Evolutionary conservation across 2,113 vertebrate species (phyloP).

Genomic region (Trinectes maculatus): DNA sequence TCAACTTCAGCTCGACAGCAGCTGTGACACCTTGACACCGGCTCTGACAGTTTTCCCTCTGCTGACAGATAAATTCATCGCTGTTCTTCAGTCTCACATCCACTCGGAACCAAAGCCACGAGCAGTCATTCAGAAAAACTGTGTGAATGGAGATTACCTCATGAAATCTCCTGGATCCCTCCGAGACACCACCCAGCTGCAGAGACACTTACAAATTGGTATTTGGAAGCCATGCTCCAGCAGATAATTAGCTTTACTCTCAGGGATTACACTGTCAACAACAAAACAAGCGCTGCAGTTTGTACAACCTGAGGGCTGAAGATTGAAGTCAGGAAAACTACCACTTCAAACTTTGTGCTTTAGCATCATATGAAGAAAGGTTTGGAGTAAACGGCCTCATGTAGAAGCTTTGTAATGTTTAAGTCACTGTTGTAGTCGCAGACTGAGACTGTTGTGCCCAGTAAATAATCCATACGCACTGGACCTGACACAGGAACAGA

Average conservation of each 20-base stretch:
- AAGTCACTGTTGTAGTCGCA: background rate
- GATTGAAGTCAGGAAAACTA: constrained; percentile 37
- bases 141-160: constrained; percentile 61
- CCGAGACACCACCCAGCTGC: constrained; percentile 63
- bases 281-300: constrained; percentile 60
- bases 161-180: constrained; percentile 62
- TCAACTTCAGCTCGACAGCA: constrained; percentile 38
- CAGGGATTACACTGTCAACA: constrained; percentile 64
- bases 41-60: constrained; percentile 47
- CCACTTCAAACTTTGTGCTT: constrained; percentile 52
- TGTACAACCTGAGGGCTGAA: constrained; percentile 42
- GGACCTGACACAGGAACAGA: too few species aligned
- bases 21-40: constrained; percentile 50
- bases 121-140: constrained; percentile 53
- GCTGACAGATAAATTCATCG: constrained; percentile 50
- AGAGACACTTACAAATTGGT: constrained; percentile 61
- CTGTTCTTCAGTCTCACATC: constrained; percentile 36
- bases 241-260: constrained; percentile 73
- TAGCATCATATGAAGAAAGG: constrained; percentile 27
- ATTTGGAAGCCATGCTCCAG: constrained; percentile 66
- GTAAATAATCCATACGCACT: too few species aligned
- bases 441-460: too few species aligned
- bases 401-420: constrained; percentile 2
- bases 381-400: constrained; percentile 5
- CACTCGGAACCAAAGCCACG: constrained; percentile 56